These are phyloP conservation scores for Eupithecia exiguata DNA, from an alignment of 2,888 invertebrate genomes.

Conservation along the genomic window DNA sequence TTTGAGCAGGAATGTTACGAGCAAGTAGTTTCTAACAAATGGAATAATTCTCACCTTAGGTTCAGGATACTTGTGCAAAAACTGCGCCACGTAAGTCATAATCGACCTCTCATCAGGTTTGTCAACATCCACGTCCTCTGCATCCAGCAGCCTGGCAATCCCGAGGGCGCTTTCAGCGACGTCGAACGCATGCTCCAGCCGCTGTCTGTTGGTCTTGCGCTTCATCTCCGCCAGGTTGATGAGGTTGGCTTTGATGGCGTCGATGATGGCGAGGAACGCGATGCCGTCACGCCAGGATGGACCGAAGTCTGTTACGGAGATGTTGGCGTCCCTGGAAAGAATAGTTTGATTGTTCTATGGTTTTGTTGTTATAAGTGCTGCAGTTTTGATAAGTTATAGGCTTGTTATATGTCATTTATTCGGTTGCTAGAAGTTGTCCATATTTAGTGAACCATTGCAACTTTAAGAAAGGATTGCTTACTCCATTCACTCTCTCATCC, in stretches of 20 bases:
- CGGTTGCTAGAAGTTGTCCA: no score
- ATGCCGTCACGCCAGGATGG: constrained; percentile 98
- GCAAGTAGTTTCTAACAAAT: neutral
- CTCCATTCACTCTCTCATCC: no score
- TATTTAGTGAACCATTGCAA: no score
- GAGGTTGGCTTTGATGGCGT: constrained; percentile 96
- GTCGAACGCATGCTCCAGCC: constrained; percentile 96
- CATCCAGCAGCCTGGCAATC: constrained; percentile 95
- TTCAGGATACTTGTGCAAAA: constrained; percentile 97
- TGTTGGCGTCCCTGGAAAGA: constrained; percentile 89
- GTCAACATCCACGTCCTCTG: constrained; percentile 97
- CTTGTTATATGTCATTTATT: no score
- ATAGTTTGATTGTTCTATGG: neutral
- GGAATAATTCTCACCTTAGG: constrained; percentile 83
- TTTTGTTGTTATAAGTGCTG: no score
- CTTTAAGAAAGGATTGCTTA: no score
- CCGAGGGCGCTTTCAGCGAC: constrained; percentile 96
- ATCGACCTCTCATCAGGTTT: constrained; percentile 98
- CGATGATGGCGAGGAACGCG: constrained; percentile 97
- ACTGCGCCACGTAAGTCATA: constrained; percentile 99
- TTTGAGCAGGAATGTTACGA: neutral
- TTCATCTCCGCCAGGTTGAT: constrained; percentile 93
- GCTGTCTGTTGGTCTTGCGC: constrained; percentile 89
- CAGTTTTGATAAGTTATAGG: no score
- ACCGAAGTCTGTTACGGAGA: constrained; percentile 96